These are phyloP conservation scores for Pristionchus mayeri DNA, from an alignment of 2,888 invertebrate genomes.

Conservation along the genomic window DNA sequence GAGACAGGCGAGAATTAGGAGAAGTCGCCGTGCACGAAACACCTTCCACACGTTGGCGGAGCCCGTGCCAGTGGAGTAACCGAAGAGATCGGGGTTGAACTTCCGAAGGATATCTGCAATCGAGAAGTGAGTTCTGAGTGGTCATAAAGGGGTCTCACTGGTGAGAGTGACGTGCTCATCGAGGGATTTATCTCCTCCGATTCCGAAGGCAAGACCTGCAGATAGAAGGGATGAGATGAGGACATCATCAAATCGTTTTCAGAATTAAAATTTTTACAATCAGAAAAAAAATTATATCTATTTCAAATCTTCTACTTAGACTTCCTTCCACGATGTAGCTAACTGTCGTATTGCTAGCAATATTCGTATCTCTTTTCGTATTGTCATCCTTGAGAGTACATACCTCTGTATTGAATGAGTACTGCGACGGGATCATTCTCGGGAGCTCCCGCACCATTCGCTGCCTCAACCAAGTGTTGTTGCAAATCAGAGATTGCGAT, in stretches of 20 bases:
- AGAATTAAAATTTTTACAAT: no score
- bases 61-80: conserved; percentile 67
- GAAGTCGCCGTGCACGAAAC: neutral
- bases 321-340: no score
- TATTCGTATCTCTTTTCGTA: no score
- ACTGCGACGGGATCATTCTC: conserved; percentile 64
- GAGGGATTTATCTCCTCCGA: conserved; percentile 64
- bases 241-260: no score
- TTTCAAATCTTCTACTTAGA: no score
- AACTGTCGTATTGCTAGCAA: no score
- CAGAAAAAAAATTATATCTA: no score
- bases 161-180: conserved; percentile 66
- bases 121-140: neutral
- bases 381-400: neutral
- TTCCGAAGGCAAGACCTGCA: conserved; percentile 61
- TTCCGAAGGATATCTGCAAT: conserved; percentile 83
- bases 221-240: no score
- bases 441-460: conserved; percentile 68
- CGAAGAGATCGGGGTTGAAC: conserved; percentile 84
- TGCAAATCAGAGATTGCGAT: neutral
- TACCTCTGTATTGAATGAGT: conserved; percentile 68
- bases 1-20: neutral
- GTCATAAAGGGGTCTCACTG: conserved; percentile 53
- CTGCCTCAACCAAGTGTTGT: conserved; percentile 57
- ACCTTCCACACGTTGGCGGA: conserved; percentile 69